Base-by-base conservation (phyloP, 2,113 vertebrate species). In the Pachyramphus minor region DNA sequence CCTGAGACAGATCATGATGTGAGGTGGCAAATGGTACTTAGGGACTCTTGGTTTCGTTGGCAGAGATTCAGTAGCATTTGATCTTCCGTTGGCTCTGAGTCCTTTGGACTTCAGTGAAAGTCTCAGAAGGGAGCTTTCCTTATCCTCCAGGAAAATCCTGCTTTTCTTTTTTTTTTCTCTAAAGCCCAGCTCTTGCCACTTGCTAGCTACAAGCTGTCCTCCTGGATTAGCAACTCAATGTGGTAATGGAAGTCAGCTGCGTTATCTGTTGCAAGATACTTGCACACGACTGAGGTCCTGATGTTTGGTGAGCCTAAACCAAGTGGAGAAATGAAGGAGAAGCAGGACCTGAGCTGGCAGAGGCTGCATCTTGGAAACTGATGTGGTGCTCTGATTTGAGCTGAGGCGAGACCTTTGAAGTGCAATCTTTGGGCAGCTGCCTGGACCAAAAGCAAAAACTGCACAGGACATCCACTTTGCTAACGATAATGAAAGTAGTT, bases 401-500 rank as follows among this genome's bases (percentile, higher is more conserved):
- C 44, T 0, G 1, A 75, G 81, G 56, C 89, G 66, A 74, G 41
- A 75, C 74, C 81, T 95, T 89, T 92, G 95, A 96, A 88, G 78
- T 88, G 44, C 59, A 59, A 71, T 25, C 60, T 30, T 62, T 71
- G 76, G 73, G 89, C 84, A 73, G 74, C 41, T 87, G 84, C 77
- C 74, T 90, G 24, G 33, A 59, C 92, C 91, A 78, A 96, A 93
- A 93, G 69, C 89, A 85, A 82, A 79, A 88, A 64, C 80, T 72
- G 72, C 77, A 60, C 83, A 92, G 91, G 71, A 94, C 84, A 84
- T 92, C 79, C 90, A 92, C 87, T 91, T 92, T 89, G 73, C 60
- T 89, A 93, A 67, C 4, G 68, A 82, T 78, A 85, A 93, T 79
- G 87, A 94, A 94, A 78, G 84, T 79, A 82, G 78, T 88, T 96